Evolutionary conservation across 35 echinoderm and acorn worm genomes (phyloP), one percentile per base, ranked within the genome.

Genomic region (Apostichopus californicus): DNA sequence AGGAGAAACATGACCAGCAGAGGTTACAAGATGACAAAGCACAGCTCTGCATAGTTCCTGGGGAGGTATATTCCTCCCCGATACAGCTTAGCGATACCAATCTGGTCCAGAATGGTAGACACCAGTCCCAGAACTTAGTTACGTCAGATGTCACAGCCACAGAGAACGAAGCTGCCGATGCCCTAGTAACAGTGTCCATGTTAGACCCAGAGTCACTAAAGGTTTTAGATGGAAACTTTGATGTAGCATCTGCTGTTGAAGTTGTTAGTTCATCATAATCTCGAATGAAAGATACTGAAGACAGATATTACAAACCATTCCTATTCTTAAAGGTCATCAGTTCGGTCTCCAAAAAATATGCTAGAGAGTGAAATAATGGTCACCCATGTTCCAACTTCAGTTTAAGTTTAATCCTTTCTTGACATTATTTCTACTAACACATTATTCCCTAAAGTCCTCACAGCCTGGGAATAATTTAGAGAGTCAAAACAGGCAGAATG

Each of bases 191-290:
- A 23, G 81, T 85, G 11, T 85, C 81, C 54, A 85, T 85, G 81
- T 21, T 85, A 25, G 81, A 85, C 24, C 81, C 81, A 20, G 81
- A 56, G n/a, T 85, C 81, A 54, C 56, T 85, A 1, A 85, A 85
- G 81, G 57, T 56, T 58, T 55, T 85, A 55, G 81, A 59, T 85
- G 81, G 81, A 61, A 21, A 17, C 81, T 58, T 85, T 57, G 54
- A 85, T 21, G 81, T 85, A n/a, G 81, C 81, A 18, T 85, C 81
- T 21, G 81, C 55, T 85, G 81, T 85, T 56, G 81, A 85, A 25
- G 55, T 85, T 59, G 57, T 21, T 6, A 85, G 81, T 15, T 58
- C 81, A 60, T 58, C 81, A 60, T 56, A 85, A 59, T 55, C 28
- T 54, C 34, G 3, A 53, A 61, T 61, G 7, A 61, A 46, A 3